These are phyloP conservation scores for Melipona bicolor DNA, from an alignment of 2,888 invertebrate species.

Conservation along the genomic window DNA sequence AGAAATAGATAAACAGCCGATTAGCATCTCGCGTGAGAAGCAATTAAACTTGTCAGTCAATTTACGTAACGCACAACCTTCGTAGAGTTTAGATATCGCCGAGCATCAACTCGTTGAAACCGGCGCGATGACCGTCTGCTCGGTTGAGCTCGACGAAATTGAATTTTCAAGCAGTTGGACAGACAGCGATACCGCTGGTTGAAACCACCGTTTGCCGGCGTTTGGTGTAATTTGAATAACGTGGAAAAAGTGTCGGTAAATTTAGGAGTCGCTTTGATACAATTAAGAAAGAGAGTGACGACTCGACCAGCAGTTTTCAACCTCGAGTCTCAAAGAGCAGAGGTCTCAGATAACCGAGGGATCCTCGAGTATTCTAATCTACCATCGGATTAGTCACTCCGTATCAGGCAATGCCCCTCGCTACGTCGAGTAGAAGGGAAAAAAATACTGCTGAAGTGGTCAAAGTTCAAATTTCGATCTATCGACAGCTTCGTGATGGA, in stretches of 20 bases:
- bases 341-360: background rate
- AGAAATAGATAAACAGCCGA: background rate
- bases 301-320: background rate
- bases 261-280: background rate
- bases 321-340: background rate
- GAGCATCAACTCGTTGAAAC: too few relatives aligned
- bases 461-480: background rate
- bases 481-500: background rate
- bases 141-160: background rate
- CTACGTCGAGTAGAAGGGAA: too few relatives aligned
- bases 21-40: background rate
- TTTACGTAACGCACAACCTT: background rate
- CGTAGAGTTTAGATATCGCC: background rate
- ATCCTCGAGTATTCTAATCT: conserved; percentile 10
- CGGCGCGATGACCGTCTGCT: background rate
- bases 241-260: background rate
- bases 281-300: background rate
- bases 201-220: background rate
- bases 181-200: background rate
- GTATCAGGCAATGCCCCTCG: background rate
- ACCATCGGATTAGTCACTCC: conserved; percentile 7
- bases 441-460: too few relatives aligned
- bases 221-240: background rate
- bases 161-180: background rate
- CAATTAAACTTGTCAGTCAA: background rate